These are phyloP conservation scores for Mystacides longicornis DNA, from an alignment of 2,888 invertebrate genomes.

Conservation along the genomic window DNA sequence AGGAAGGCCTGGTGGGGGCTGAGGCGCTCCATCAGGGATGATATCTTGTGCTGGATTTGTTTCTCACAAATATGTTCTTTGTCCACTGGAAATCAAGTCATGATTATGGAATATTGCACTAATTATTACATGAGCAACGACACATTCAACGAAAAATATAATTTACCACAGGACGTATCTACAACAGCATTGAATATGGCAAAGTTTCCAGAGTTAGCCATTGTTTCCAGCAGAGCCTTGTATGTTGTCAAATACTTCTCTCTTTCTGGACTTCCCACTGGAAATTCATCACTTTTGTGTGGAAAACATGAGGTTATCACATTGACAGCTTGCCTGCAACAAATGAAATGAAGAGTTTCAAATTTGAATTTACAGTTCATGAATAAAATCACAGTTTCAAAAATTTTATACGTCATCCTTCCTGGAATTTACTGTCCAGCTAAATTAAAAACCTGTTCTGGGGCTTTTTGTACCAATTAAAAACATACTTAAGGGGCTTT, in stretches of 20 bases:
- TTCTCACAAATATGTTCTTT: conserved; percentile 19
- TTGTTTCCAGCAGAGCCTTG: conserved; percentile 18
- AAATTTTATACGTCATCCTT: too few species aligned
- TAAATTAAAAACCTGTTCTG: too few species aligned
- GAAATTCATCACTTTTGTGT: conserved; percentile 13
- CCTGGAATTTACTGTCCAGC: too few species aligned
- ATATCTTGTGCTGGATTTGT: conserved; percentile 21
- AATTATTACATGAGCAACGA: not conserved
- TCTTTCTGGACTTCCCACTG: conserved; percentile 7
- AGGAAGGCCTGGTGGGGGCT: conserved; percentile 4
- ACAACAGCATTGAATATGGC: conserved; percentile 18
- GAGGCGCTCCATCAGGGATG: conserved; percentile 14
- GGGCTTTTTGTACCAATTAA: too few species aligned
- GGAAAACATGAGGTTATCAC: conserved; percentile 13
- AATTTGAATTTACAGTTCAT: too few species aligned
- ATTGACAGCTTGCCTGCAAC: conserved; percentile 13
- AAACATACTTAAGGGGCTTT: too few species aligned
- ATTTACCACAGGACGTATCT: conserved; percentile 11
- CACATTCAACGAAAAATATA: not conserved
- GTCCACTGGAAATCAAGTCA: conserved; percentile 14
- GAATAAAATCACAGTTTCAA: too few species aligned
- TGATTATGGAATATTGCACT: not conserved
- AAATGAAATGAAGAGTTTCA: too few species aligned
- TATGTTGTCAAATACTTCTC: conserved; percentile 12
- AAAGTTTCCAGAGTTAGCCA: conserved; percentile 23